Percentiles rank a stretch among this genome's conserved stretches.
phyloP scores from a whole-genome alignment of 2,797 vertebrate genomes.

The Oreochromis grahami region DNA sequence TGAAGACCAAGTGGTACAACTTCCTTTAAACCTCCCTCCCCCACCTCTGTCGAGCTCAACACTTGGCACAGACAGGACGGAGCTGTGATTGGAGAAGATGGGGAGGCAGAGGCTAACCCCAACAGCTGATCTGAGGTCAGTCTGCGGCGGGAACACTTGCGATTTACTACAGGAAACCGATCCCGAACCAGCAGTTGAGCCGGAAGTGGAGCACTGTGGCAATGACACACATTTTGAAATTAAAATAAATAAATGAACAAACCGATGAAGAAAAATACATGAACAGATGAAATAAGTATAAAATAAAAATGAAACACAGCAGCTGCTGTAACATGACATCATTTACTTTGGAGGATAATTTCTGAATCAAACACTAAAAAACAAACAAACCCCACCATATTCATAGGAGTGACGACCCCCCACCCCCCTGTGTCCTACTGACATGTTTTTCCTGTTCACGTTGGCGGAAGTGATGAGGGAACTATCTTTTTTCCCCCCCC shows the following conservation, averaged over 20 bases:
- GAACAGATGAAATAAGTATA: neutral
- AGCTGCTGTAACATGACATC: neutral
- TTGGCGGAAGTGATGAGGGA: constrained; percentile 50
- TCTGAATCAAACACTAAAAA: neutral
- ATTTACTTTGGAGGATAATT: neutral
- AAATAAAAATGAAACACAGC: neutral
- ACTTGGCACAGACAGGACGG: neutral
- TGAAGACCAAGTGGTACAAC: rapidly evolving
- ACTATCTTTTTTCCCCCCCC: too few relatives aligned
- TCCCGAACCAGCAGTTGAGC: neutral
- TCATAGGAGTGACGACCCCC: neutral
- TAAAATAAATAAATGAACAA: neutral
- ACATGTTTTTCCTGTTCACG: constrained; percentile 18
- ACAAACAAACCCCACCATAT: neutral
- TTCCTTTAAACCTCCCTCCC: neutral
- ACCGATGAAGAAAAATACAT: neutral
- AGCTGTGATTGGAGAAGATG: constrained; percentile 22
- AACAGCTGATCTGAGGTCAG: constrained; percentile 15
- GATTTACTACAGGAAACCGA: neutral
- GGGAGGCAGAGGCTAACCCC: neutral
- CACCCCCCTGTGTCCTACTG: neutral
- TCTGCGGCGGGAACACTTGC: neutral
- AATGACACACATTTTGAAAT: constrained; percentile 6
- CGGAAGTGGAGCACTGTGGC: neutral
- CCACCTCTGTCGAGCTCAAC: neutral